These are phyloP conservation scores for Popillia japonica DNA, from an alignment of 1,140 invertebrate species.

Conservation along the genomic window DNA sequence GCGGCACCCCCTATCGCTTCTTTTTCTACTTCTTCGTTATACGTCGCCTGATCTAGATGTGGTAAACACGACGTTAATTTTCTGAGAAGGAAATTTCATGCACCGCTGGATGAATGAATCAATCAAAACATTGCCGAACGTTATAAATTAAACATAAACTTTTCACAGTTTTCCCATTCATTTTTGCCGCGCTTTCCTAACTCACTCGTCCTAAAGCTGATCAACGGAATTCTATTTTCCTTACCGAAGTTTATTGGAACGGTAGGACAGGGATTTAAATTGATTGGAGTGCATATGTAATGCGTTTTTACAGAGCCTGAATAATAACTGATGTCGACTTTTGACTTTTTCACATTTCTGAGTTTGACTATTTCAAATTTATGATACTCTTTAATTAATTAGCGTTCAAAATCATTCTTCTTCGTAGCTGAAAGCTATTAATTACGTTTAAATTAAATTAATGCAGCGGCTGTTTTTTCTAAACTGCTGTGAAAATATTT, in stretches of 20 bases:
- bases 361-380: background rate
- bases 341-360: background rate
- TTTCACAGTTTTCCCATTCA: background rate
- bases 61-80: slow-evolving; percentile 29
- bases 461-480: background rate
- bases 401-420: background rate
- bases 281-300: background rate
- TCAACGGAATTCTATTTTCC: background rate
- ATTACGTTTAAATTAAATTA: background rate
- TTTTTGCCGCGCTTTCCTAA: background rate
- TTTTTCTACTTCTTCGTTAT: background rate
- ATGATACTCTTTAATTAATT: background rate
- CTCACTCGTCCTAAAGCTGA: background rate
- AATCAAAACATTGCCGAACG: slow-evolving; percentile 27
- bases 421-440: background rate
- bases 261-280: background rate
- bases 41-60: slow-evolving; percentile 5
- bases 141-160: slow-evolving; percentile 31
- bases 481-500: too few relatives aligned
- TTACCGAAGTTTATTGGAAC: background rate
- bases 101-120: slow-evolving; percentile 13
- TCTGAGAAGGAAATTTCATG: slow-evolving; percentile 25
- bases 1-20: background rate
- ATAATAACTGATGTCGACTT: background rate
- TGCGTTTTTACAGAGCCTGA: background rate